Evolutionary conservation across 2,888 invertebrate species (phyloP), one percentile per base, ranked within the genome.

Genomic region (Gari tellinella): DNA sequence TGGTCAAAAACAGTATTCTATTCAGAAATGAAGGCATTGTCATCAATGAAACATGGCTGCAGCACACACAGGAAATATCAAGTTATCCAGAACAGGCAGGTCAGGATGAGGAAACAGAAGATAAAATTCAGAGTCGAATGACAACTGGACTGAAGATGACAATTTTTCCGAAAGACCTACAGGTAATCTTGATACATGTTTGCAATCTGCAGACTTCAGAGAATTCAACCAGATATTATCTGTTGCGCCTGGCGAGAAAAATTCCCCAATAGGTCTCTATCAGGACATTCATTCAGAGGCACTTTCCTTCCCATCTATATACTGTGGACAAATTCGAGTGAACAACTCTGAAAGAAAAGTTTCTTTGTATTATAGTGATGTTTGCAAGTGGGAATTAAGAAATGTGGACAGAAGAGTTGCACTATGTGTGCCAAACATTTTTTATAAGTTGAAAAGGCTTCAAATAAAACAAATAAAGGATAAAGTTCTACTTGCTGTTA

Each of bases 1-100:
- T 80, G n/a, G 56, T 80, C 46, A 15, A 43, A 19, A 76, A 73
- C 41, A 80, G 75, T 53, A 15, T 31, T 12, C 37, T 74, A 2
- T 74, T 68, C 23, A 43, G 25, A 57, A 64, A 55, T 55, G 68
- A 73, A 58, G 73, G 67, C 7, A 73, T 73, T 40, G 40, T 25
- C 14, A 14, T 73, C 15, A 64, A 73, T 64, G 55, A 63, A 10
- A 52, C 19, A 1, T 73, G 67, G 66, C 55, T 66, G 1, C 51
- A 57, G 25, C 17, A 55, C 12, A 10, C 55, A 10, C 10, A 31
- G 4, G 10, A 31, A 31, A 10, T 10, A 7, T 31, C 10, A 31
- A n/a, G n/a, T n/a, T n/a, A 31, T 31, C 5, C 10, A 31, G 31
- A 31, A 10, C 5, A 31, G 10, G 5, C 31, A 7, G 10, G 4